phyloP scores from a whole-genome alignment of 2,113 vertebrate species.

The Apteryx mantelli region DNA sequence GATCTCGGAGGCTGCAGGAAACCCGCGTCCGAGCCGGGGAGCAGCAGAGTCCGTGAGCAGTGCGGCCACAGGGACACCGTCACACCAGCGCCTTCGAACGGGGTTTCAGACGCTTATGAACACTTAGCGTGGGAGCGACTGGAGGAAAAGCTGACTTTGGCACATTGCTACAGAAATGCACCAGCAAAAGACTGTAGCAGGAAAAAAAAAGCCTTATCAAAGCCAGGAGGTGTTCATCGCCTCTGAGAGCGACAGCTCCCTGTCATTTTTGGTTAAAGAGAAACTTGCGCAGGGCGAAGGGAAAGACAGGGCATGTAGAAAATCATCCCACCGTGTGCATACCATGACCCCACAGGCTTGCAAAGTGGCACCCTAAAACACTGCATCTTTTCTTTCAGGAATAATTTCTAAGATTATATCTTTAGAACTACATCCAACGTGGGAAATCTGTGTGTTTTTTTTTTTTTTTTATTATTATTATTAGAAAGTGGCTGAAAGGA shows the following conservation, averaged over 20 bases:
- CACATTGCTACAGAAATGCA: accelerated
- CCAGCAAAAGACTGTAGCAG: accelerated
- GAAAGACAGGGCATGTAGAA: accelerated
- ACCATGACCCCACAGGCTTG: no score
- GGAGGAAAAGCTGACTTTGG: neutral
- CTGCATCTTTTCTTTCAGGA: neutral
- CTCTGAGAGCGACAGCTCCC: accelerated
- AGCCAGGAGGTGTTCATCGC: neutral
- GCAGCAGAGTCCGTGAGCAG: accelerated
- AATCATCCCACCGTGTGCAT: neutral
- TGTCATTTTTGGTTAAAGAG: no score
- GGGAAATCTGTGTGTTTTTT: neutral
- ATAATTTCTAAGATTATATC: accelerated
- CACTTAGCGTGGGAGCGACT: accelerated
- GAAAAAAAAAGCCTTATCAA: neutral
- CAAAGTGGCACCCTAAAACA: neutral
- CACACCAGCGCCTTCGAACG: accelerated
- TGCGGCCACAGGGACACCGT: accelerated
- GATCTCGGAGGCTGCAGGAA: neutral
- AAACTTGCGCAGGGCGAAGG: neutral
- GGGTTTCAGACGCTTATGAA: neutral
- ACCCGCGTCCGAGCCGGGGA: neutral
- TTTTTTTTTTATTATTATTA: neutral
- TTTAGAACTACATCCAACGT: neutral
- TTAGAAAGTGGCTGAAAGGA: neutral